Conservation (phyloP, 2,113 vertebrate species). For the Dipodomys ordii region DNA sequence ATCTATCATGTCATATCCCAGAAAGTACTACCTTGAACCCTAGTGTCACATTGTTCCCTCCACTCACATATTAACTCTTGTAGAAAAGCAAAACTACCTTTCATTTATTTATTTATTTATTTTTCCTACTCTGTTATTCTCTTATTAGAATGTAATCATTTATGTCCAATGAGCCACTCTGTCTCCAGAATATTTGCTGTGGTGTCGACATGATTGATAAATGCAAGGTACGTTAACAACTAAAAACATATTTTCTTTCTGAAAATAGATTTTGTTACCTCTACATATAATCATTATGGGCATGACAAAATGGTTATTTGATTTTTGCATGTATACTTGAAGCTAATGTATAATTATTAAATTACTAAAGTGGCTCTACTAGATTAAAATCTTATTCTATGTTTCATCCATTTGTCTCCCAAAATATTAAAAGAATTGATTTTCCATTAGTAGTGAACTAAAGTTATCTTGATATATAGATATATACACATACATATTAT, state of each 20-base stretch:
- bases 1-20: neutral
- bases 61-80: neutral
- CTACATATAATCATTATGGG: neutral
- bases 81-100: neutral
- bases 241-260: neutral
- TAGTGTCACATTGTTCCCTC: neutral
- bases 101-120: neutral
- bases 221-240: slow-evolving; percentile 4
- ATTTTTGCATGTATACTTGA: slow-evolving; percentile 21
- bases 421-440: neutral
- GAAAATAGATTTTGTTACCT: neutral
- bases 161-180: neutral
- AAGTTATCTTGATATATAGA: neutral
- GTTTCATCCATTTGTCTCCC: slow-evolving; percentile 16
- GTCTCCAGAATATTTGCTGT: neutral
- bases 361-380: slow-evolving; percentile 11
- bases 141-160: neutral
- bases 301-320: neutral
- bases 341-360: slow-evolving; percentile 16
- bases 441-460: neutral
- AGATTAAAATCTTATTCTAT: neutral
- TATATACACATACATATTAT: no score
- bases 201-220: neutral
- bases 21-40: neutral
- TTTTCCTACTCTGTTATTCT: neutral